A percentile compares a stretch with the other conserved stretches of the same genome.
Evolutionary conservation across 2,888 invertebrate species (phyloP).

Genomic region (Liopterus haemorrhoidalis): DNA sequence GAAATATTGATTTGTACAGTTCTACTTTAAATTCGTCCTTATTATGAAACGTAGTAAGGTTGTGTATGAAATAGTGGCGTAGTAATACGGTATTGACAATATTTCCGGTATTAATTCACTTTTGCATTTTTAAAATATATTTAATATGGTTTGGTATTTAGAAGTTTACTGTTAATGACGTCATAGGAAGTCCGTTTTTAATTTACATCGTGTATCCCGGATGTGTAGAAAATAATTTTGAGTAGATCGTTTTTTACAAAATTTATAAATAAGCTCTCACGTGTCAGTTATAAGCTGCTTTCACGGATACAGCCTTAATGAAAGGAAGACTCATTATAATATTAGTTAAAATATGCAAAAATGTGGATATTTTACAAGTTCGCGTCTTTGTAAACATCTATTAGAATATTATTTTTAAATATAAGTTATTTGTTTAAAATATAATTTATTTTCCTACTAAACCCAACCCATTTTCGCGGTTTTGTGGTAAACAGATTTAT

Average conservation of each 20-base stretch:
- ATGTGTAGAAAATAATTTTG: conserved; percentile 32
- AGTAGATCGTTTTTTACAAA: conserved; percentile 16
- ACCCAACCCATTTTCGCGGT: no score
- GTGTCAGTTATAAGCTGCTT: no score
- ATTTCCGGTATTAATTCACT: background rate
- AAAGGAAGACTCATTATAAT: no score
- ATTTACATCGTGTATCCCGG: conserved; percentile 33
- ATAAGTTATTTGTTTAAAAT: no score
- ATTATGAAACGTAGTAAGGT: conserved; percentile 5
- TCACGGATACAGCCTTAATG: no score
- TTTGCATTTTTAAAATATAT: background rate
- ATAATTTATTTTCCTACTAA: no score
- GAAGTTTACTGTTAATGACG: conserved; percentile 18
- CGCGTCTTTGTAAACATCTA: no score
- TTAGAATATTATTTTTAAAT: no score
- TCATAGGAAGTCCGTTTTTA: conserved; percentile 27
- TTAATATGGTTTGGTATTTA: background rate
- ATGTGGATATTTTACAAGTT: no score
- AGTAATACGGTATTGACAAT: background rate
- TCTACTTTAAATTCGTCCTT: conserved; percentile 10
- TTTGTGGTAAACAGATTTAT: no score
- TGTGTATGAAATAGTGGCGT: background rate
- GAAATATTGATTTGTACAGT: conserved; percentile 39
- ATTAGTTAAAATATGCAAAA: no score
- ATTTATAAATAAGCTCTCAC: conserved; percentile 14